These are phyloP conservation scores for Amphipoea oculea DNA, from an alignment of 2,888 invertebrate species.

Conservation along the genomic window DNA sequence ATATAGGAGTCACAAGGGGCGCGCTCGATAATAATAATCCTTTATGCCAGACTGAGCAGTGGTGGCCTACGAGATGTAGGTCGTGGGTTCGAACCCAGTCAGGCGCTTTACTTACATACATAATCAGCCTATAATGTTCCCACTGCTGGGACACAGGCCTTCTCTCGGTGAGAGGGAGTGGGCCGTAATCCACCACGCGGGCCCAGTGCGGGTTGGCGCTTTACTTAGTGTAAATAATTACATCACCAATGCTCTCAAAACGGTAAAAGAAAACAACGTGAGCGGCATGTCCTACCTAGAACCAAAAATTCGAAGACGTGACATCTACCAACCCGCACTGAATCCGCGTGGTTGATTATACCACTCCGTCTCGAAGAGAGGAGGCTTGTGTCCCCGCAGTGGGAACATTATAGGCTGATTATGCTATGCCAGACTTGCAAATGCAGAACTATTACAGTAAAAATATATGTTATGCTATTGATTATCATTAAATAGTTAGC, in stretches of 20 bases:
- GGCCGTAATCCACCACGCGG: no score
- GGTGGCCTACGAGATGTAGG: background rate
- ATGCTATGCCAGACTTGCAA: background rate
- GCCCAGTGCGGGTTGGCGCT: no score
- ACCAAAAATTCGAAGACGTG: background rate
- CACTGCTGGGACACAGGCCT: no score
- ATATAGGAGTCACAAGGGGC: background rate
- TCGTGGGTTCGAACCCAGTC: background rate
- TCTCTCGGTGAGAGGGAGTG: no score
- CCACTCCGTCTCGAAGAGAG: background rate
- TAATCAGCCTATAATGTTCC: no score
- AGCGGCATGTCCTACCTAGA: no score
- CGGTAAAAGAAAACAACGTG: background rate
- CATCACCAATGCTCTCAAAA: background rate
- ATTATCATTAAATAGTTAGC: background rate
- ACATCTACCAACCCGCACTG: background rate
- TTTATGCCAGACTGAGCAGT: background rate
- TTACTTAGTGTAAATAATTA: background rate
- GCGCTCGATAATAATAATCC: background rate
- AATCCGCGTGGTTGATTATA: background rate
- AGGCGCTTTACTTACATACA: no score
- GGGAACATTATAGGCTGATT: background rate
- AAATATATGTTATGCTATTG: background rate
- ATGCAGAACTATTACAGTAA: background rate
- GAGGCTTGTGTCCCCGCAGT: background rate